phyloP scores from a whole-genome alignment of 2,888 invertebrate genomes.

The Pemphredon lugubris region DNA sequence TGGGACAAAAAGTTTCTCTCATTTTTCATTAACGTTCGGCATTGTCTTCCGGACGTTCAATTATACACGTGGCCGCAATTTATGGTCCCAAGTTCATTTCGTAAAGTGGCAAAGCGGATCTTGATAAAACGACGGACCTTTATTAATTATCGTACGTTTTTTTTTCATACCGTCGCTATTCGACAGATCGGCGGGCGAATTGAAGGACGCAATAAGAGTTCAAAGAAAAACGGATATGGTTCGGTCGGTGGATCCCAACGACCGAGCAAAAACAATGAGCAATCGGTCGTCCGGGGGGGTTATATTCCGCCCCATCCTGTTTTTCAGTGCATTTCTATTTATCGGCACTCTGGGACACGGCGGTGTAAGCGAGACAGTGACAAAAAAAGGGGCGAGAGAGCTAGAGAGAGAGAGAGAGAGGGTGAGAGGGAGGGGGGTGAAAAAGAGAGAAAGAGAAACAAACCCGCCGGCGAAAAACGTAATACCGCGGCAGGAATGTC shows the following conservation, averaged over 20 bases:
- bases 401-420: slow-evolving; percentile 6
- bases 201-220: slow-evolving; percentile 10
- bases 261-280: slow-evolving; percentile 61
- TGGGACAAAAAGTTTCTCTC: too few relatives aligned
- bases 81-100: too few relatives aligned
- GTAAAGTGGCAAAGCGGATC: too few relatives aligned
- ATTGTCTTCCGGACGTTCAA: too few relatives aligned
- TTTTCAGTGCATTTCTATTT: slow-evolving; percentile 62
- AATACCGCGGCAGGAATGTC: slow-evolving; percentile 58
- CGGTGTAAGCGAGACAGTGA: slow-evolving; percentile 28
- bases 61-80: too few relatives aligned
- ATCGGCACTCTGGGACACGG: slow-evolving; percentile 51
- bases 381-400: slow-evolving; percentile 22
- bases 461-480: slow-evolving; percentile 35
- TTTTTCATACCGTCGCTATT: too few relatives aligned
- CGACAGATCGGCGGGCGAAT: background rate
- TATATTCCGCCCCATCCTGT: slow-evolving; percentile 44
- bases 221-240: slow-evolving; percentile 26
- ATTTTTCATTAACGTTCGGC: too few relatives aligned
- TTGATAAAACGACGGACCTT: slow-evolving; percentile 16
- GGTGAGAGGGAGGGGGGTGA: background rate
- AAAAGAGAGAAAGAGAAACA: slow-evolving; percentile 11
- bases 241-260: slow-evolving; percentile 13
- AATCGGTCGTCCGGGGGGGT: slow-evolving; percentile 54
- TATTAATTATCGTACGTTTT: slow-evolving; percentile 35